Conservation (phyloP, 1,140 invertebrate species). For the Drosophila miranda region DNA sequence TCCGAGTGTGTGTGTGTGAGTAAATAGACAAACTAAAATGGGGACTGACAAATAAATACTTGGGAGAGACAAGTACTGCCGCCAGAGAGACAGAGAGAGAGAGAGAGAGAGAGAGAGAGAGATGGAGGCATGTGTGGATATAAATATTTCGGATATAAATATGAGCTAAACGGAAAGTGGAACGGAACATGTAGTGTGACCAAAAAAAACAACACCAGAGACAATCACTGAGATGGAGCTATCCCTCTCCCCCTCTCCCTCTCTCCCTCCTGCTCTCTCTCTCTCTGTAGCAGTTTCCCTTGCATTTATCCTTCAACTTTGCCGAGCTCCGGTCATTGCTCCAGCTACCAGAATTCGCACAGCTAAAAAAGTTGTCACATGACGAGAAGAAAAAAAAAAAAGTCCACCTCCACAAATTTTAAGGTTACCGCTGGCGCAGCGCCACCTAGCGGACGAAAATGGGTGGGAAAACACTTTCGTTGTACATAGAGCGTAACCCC, state of each 20-base stretch:
- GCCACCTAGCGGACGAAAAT: conserved; percentile 42
- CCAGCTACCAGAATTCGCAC: conserved; percentile 45
- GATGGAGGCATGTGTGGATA: conserved; percentile 37
- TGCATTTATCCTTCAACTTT: conserved; percentile 74
- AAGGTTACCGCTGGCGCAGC: conserved; percentile 54
- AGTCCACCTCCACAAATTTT: conserved; percentile 32
- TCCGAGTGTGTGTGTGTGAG: no score
- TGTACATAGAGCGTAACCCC: conserved; percentile 66
- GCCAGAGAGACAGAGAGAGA: conserved; percentile 10
- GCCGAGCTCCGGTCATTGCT: conserved; percentile 74
- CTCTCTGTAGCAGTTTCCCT: conserved; percentile 8
- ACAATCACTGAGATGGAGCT: neutral
- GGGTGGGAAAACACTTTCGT: conserved; percentile 60
- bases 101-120: conserved; percentile 9
- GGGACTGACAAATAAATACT: conserved; percentile 24
- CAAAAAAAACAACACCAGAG: neutral
- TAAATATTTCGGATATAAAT: conserved; percentile 58
- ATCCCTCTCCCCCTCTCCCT: conserved; percentile 3
- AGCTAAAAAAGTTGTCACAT: conserved; percentile 36
- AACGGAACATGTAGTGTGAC: conserved; percentile 24
- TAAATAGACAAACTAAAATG: conserved; percentile 8
- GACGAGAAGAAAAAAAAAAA: conserved; percentile 8
- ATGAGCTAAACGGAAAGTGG: conserved; percentile 28
- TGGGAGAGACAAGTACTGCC: conserved; percentile 29
- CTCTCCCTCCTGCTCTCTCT: neutral